Base-by-base conservation (phyloP, 2,888 invertebrate genomes). In the Melikaiella ostensackeni region DNA sequence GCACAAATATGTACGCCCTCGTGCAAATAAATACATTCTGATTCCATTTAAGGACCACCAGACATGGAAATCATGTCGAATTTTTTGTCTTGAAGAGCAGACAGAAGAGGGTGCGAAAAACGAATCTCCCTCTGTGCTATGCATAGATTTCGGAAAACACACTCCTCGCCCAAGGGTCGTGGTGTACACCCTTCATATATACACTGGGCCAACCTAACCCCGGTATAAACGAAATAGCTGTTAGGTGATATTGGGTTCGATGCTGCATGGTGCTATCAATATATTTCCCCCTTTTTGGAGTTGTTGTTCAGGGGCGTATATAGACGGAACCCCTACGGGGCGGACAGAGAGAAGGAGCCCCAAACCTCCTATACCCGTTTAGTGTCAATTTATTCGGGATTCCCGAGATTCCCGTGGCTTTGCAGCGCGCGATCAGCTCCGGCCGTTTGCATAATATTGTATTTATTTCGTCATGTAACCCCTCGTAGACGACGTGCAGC, bases 381-480 rank as follows among this genome's bases (percentile, higher is more conserved):
- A 91, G 91, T 91, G 91, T 91, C 91, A 91, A 91, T 91, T 91
- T 92, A 91, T 91, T 91, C 90, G 88, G 91, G 91, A 91, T 91
- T 91, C 89, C 89, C 86, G 89, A 91, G 91, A 91, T 91, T 91
- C 89, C 87, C 90, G 87, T 87, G 89, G 91, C 89, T 91, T 91
- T 90, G 87, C 88, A 83, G 84, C 82, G 82, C 85, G 87, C 90
- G 90, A 90, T 90, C 91, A 88, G 87, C 86, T 86, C 85, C 87
- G 87, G 86, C 90, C 90, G 91, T 91, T 91, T 91, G 91, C 91
- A 91, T 91, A 91, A 91, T 91, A 91, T 91, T 91, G 91, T 91
- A 91, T 91, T 91, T 91, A 91, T 91, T 91, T 90, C 88, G 90
- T 88, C 91, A 90, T 90, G 91, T 90, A 90, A 88, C 87, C 87